Conservation (phyloP, 2,888 invertebrate species). For the Rhagium mordax region DNA sequence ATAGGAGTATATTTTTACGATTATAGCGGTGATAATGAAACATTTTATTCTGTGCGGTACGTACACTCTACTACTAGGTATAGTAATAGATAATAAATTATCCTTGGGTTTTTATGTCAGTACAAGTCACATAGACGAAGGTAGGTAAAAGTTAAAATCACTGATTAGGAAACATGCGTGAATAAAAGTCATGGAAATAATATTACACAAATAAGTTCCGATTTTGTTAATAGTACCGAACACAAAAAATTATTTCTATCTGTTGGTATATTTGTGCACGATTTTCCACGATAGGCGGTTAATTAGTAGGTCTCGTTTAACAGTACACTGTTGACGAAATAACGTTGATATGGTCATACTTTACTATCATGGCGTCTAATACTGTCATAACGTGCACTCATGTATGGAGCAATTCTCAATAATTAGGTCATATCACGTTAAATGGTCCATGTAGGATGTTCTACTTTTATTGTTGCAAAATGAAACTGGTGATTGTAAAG, state of each 20-base stretch:
- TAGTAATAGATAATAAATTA: not conserved
- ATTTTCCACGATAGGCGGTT: not conserved
- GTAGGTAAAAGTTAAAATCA: not conserved
- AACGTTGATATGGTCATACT: too few species aligned
- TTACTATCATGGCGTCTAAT: too few species aligned
- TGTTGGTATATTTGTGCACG: not conserved
- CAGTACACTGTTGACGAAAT: not conserved
- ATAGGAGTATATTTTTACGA: not conserved
- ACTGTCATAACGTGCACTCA: too few species aligned
- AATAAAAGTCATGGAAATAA: not conserved
- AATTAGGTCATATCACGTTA: too few species aligned
- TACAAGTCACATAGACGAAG: not conserved
- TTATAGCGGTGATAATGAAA: not conserved
- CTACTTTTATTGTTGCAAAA: too few species aligned
- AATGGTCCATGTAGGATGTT: too few species aligned
- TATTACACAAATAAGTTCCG: not conserved
- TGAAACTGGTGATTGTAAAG: too few species aligned
- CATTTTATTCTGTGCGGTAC: not conserved
- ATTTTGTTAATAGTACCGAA: not conserved
- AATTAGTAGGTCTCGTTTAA: not conserved
- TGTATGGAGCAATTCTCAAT: too few species aligned
- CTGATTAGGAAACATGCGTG: not conserved
- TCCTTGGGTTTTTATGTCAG: not conserved
- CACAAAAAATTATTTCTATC: not conserved
- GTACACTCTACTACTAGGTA: not conserved